These are phyloP conservation scores for Tridacna crocea DNA, from an alignment of 2,888 invertebrate species.

Conservation along the genomic window DNA sequence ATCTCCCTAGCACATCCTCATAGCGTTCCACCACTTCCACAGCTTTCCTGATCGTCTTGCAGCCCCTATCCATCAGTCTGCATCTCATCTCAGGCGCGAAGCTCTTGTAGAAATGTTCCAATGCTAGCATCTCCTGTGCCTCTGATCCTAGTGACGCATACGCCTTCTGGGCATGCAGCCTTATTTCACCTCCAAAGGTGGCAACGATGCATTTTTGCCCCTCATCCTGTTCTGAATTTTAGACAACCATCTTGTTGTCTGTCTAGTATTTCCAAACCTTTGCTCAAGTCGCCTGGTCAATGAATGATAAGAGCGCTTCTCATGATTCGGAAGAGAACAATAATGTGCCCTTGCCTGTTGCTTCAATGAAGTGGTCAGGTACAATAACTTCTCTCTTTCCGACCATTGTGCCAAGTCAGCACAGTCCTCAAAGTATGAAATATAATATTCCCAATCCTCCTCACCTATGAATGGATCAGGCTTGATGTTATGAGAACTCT, in stretches of 20 bases:
- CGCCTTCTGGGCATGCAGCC: no score
- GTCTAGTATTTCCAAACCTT: conserved; percentile 38
- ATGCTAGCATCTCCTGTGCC: conserved; percentile 41
- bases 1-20: conserved; percentile 30
- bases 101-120: conserved; percentile 38
- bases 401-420: conserved; percentile 43
- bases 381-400: conserved; percentile 34
- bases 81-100: conserved; percentile 35
- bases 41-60: conserved; percentile 31
- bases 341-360: conserved; percentile 33
- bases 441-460: no score
- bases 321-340: conserved; percentile 12
- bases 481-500: no score
- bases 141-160: conserved; percentile 24
- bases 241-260: conserved; percentile 28
- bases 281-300: conserved; percentile 24
- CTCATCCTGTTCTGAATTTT: conserved; percentile 33
- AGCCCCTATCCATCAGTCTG: no score
- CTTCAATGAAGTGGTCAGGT: conserved; percentile 27
- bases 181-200: no score
- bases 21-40: conserved; percentile 44
- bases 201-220: conserved; percentile 20
- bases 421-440: no score
- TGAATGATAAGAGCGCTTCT: conserved; percentile 22
- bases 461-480: no score